phyloP scores from a whole-genome alignment of 2,113 vertebrate species.

The Caloenas nicobarica region DNA sequence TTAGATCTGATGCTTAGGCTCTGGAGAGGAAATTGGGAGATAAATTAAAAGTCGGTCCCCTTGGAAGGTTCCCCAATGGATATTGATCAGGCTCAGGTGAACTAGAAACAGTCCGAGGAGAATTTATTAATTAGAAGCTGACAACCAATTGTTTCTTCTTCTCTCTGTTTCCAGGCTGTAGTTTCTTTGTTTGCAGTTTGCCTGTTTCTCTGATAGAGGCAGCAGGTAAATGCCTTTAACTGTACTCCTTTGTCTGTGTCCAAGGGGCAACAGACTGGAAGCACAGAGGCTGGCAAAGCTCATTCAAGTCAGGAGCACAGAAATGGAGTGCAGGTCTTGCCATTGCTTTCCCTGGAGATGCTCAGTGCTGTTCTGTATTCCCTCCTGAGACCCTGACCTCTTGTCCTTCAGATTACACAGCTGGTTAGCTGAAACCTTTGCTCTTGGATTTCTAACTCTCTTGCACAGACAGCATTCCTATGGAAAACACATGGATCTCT shows the following conservation, averaged over 20 bases:
- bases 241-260: conserved; percentile 48
- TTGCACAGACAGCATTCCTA: neutral
- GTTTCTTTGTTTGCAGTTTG: conserved; percentile 5
- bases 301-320: conserved; percentile 9
- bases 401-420: conserved; percentile 6
- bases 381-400: neutral
- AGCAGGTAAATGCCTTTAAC: conserved; percentile 60
- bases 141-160: conserved; percentile 81
- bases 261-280: conserved; percentile 22
- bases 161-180: neutral
- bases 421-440: neutral
- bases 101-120: conserved; percentile 69
- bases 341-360: neutral
- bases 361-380: neutral
- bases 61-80: conserved; percentile 71
- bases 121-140: conserved; percentile 90
- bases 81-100: conserved; percentile 82
- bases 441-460: neutral
- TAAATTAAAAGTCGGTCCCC: conserved; percentile 80
- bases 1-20: conserved; percentile 48
- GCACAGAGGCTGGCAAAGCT: conserved; percentile 33
- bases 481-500: neutral
- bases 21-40: conserved; percentile 82
- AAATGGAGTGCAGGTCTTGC: conserved; percentile 67
- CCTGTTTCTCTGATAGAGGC: conserved; percentile 16